Evolutionary conservation across 2,113 vertebrate genomes (phyloP), one percentile per base, ranked within the genome.

Genomic region (Piprites chloris): DNA sequence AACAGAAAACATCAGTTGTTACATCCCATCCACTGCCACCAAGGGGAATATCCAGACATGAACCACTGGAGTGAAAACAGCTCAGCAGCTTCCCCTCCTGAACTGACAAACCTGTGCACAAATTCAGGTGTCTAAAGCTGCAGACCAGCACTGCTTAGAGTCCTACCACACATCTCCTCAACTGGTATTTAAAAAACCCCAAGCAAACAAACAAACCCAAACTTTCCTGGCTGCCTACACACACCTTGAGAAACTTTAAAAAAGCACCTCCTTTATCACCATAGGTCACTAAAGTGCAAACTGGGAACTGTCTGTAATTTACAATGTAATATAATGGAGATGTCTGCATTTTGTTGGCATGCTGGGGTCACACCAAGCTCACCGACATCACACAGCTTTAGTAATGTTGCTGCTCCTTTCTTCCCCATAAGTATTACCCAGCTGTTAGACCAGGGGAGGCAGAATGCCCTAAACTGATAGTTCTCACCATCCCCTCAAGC

Each of bases 1-100:
- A 92, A 97, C 30, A 87, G 79, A 96, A 94, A 91, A 87, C 28
- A 92, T 6, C 56, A 63, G 19, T 88, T 53, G 78, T 62, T 80
- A 53, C n/a, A 77, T 86, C 83, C 85, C 61, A 18, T 2, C 20
- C 0, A 0, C 39, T 11, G 46, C 37, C 5, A 55, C 35, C 63
- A 15, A 5, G 3, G 44, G 68, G 39, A 77, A 5, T 13, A 86
- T 23, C 0, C 1, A 59, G 3, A 46, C 35, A 4, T 5, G 21
- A 81, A 62, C 35, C 18, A 9, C 28, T 18, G 53, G 2, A 37
- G 22, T 28, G 44, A 28, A 72, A 69, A 47, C 0, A 75, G 47
- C 82, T 28, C 4, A 4, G 35, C 72, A 52, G 85, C 63, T 73
- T 90, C 75, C 85, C 59, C 67, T n/a, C 50, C 17, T 10, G 28